phyloP scores from a whole-genome alignment of 2,888 invertebrate genomes.

The Drosophila gaucha region DNA sequence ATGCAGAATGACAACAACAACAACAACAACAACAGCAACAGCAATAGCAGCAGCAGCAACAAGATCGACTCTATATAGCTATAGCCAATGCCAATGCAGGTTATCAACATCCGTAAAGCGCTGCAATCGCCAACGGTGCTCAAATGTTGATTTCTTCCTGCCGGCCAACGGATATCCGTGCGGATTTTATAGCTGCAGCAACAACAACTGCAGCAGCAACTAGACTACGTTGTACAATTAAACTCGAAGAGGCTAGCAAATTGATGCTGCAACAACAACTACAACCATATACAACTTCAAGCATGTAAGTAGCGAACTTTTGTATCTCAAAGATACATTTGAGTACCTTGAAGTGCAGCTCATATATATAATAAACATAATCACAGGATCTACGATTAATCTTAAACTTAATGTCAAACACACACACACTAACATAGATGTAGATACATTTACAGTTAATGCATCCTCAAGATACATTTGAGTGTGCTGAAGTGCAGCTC shows the following conservation, averaged over 20 bases:
- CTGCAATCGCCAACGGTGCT: slow-evolving; percentile 72
- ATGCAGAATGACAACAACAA: slow-evolving; percentile 66
- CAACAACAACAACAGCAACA: slow-evolving; percentile 32
- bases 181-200: slow-evolving; percentile 73
- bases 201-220: slow-evolving; percentile 37
- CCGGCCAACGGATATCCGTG: slow-evolving; percentile 82
- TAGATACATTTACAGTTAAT: slow-evolving; percentile 9
- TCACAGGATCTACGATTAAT: slow-evolving; percentile 51
- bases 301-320: slow-evolving; percentile 57
- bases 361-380: slow-evolving; percentile 52
- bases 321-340: slow-evolving; percentile 34
- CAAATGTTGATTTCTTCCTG: slow-evolving; percentile 82
- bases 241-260: slow-evolving; percentile 75
- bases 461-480: slow-evolving; percentile 42
- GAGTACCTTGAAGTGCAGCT: slow-evolving; percentile 7
- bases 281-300: slow-evolving; percentile 45
- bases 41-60: slow-evolving; percentile 26
- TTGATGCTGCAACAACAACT: slow-evolving; percentile 62
- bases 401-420: slow-evolving; percentile 63
- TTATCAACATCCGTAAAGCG: slow-evolving; percentile 76
- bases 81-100: slow-evolving; percentile 67
- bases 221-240: slow-evolving; percentile 61
- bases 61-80: slow-evolving; percentile 57
- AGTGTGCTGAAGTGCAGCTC: not conserved
- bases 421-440: slow-evolving; percentile 5